Percentiles rank a stretch among this genome's conserved stretches.
These are phyloP conservation scores for Cephonodes hylas DNA, from an alignment of 2,888 invertebrate genomes.

Conservation along the genomic window DNA sequence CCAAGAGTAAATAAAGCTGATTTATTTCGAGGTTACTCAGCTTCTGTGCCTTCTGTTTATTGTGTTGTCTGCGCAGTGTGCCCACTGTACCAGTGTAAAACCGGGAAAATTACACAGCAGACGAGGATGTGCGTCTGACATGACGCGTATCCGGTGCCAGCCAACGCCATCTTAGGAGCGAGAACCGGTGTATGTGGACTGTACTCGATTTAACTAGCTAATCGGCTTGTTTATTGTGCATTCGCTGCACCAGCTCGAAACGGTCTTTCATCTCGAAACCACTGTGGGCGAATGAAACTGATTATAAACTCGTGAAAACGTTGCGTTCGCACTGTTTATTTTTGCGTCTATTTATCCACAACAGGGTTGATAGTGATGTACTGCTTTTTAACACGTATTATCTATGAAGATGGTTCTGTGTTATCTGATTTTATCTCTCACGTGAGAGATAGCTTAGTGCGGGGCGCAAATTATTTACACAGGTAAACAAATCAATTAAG, in stretches of 20 bases:
- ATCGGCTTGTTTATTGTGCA: constrained; percentile 36
- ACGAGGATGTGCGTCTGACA: constrained; percentile 71
- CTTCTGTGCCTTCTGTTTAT: constrained; percentile 41
- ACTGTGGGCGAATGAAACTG: constrained; percentile 15
- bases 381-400: neutral
- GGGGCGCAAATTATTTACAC: neutral
- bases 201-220: constrained; percentile 44
- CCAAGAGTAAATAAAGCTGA: constrained; percentile 52
- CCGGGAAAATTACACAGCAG: constrained; percentile 61
- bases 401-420: neutral
- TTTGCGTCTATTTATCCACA: neutral
- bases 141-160: constrained; percentile 65
- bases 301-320: constrained; percentile 9
- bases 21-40: constrained; percentile 53
- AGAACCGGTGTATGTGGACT: constrained; percentile 39
- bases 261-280: neutral
- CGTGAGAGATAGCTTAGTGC: neutral
- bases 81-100: constrained; percentile 49
- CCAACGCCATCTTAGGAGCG: constrained; percentile 56
- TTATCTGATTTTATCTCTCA: neutral
- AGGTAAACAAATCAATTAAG: neutral
- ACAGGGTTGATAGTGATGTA: neutral
- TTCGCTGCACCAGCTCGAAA: constrained; percentile 13
- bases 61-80: constrained; percentile 39
- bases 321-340: neutral